Evolutionary conservation across 2,888 invertebrate species (phyloP).

Genomic region (Apotomis betuletana): DNA sequence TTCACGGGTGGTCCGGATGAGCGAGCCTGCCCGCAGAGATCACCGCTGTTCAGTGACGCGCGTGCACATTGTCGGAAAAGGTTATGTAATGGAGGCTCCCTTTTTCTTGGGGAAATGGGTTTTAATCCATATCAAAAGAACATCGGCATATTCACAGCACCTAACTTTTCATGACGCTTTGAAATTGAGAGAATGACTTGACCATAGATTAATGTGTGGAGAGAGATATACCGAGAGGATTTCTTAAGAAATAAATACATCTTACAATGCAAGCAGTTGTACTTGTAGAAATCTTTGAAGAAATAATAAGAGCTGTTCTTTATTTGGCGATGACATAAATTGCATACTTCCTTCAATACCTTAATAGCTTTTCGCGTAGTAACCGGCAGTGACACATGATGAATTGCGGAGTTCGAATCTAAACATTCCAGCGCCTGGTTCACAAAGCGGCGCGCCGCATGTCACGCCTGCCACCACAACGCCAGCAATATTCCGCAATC

Average conservation of each 20-base stretch:
- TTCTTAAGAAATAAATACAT: too few relatives aligned
- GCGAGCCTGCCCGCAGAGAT: conserved; percentile 16
- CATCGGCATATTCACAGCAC: not conserved
- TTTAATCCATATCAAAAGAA: not conserved
- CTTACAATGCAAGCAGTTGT: too few relatives aligned
- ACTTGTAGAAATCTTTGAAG: too few relatives aligned
- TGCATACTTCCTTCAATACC: not conserved
- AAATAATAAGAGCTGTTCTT: not conserved
- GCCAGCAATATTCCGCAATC: conserved; percentile 44
- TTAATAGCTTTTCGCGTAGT: not conserved
- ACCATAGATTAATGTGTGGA: too few relatives aligned
- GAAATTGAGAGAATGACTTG: too few relatives aligned
- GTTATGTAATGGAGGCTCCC: not conserved
- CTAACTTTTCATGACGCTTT: too few relatives aligned
- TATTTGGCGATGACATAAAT: not conserved
- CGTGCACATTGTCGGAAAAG: conserved; percentile 5
- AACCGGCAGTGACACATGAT: conserved; percentile 23
- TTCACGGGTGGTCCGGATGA: conserved; percentile 10
- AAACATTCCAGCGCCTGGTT: conserved; percentile 21
- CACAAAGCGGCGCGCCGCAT: conserved; percentile 25
- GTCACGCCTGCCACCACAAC: conserved; percentile 49
- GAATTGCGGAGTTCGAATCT: conserved; percentile 14
- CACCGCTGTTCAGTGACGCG: conserved; percentile 27
- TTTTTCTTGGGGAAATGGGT: not conserved
- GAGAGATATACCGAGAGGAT: too few relatives aligned